Percentiles rank a stretch among this genome's conserved stretches.
Conservation (phyloP, 1,140 invertebrate species). For the Drosophila tani region DNA sequence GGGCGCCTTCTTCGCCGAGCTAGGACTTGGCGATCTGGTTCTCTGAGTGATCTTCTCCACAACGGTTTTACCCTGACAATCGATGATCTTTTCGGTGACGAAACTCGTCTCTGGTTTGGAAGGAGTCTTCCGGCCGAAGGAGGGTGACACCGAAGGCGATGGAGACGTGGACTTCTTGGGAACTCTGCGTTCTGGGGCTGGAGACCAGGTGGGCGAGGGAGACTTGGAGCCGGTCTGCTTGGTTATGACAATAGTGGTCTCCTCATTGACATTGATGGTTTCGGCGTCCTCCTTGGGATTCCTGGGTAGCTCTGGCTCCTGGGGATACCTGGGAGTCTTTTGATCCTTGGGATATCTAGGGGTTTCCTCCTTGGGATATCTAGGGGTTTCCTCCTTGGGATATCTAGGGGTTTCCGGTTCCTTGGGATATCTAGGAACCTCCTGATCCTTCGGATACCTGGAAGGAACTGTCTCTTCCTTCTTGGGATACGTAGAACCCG, state of each 20-base stretch:
- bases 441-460: neutral
- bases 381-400: neutral
- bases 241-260: conserved; percentile 57
- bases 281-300: conserved; percentile 44
- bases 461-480: neutral
- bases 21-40: conserved; percentile 16
- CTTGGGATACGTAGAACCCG: neutral
- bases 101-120: conserved; percentile 32
- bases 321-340: conserved; percentile 5
- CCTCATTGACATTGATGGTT: conserved; percentile 40
- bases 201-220: conserved; percentile 37
- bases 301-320: conserved; percentile 2
- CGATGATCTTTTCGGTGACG: conserved; percentile 64
- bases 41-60: conserved; percentile 18
- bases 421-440: conserved; percentile 13
- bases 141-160: neutral
- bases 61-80: conserved; percentile 56
- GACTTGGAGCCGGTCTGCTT: conserved; percentile 52
- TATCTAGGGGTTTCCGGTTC: conserved; percentile 5
- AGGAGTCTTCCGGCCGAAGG: conserved; percentile 4
- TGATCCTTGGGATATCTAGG: conserved; percentile 11
- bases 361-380: conserved; percentile 8
- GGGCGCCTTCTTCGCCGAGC: conserved; percentile 1
- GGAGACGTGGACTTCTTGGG: conserved; percentile 21
- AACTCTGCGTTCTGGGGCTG: conserved; percentile 36